Evolutionary conservation across 92 coral and sea anemone genomes (phyloP).

Genomic region (Scolanthus callimorphus): DNA sequence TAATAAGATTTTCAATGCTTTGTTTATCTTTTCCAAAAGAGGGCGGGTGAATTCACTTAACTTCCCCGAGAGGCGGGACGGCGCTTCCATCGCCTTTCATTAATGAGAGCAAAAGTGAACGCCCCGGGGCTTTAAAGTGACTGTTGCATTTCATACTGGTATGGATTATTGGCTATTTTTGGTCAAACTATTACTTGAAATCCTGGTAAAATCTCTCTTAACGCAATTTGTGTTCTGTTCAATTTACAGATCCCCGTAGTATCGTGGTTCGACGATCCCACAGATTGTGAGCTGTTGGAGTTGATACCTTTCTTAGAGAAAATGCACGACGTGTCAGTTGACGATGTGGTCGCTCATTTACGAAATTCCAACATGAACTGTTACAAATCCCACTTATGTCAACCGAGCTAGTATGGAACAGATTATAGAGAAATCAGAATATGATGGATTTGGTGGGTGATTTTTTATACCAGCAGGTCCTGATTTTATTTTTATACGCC

Average conservation of each 20-base stretch:
- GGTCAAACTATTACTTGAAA: too few species aligned
- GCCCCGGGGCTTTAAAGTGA: too few species aligned
- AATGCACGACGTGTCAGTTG: slow-evolving; percentile 76
- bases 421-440: background rate
- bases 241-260: slow-evolving; percentile 77
- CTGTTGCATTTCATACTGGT: too few species aligned
- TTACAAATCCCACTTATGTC: slow-evolving; percentile 38
- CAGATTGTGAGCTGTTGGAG: slow-evolving; percentile 81
- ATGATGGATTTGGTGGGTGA: too few species aligned
- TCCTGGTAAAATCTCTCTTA: too few species aligned
- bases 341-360: slow-evolving; percentile 83
- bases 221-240: background rate
- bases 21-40: too few species aligned
- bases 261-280: slow-evolving; percentile 97
- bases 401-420: slow-evolving; percentile 15
- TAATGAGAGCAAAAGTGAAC: too few species aligned
- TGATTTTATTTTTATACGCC: background rate
- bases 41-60: too few species aligned
- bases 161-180: background rate
- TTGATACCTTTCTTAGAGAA: slow-evolving; percentile 90
- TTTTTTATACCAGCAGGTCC: background rate
- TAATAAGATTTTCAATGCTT: too few species aligned
- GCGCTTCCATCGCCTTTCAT: too few species aligned
- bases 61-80: too few species aligned
- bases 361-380: slow-evolving; percentile 68